phyloP scores from a whole-genome alignment of 2,113 vertebrate species.

The Clarias magur region DNA sequence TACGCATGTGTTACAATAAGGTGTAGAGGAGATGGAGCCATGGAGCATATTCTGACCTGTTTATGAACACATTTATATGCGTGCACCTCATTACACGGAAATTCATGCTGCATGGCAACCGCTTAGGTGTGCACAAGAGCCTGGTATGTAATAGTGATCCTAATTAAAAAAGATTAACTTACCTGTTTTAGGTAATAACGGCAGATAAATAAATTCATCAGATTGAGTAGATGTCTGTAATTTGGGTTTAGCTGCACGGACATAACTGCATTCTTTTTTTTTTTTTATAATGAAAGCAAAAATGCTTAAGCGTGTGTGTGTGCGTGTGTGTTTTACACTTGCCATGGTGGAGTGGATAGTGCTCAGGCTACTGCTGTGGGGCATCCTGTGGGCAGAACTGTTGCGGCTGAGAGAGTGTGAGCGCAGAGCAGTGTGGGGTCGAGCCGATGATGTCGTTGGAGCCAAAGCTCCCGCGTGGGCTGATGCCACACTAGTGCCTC shows the following conservation, averaged over 20 bases:
- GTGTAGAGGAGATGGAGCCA: background rate
- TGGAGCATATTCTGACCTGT: background rate
- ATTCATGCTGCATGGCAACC: background rate
- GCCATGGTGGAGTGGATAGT: conserved; percentile 79
- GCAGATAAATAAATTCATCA: background rate
- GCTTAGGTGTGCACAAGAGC: background rate
- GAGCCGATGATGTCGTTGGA: conserved; percentile 62
- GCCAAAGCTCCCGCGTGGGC: conserved; percentile 37
- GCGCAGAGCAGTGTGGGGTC: conserved; percentile 76
- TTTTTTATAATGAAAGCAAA: background rate
- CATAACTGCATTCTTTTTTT: background rate
- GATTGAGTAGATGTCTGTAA: background rate
- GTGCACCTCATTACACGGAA: background rate
- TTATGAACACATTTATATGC: background rate
- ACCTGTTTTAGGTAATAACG: background rate
- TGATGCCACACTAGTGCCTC: conserved; percentile 61
- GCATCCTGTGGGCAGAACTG: conserved; percentile 75
- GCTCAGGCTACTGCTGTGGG: conserved; percentile 77
- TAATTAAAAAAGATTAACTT: background rate
- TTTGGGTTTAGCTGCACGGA: background rate
- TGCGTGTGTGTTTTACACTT: conserved; percentile 65
- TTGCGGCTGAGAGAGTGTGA: conserved; percentile 91
- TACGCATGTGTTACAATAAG: conserved; percentile 9
- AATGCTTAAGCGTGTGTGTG: background rate
- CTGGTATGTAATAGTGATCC: background rate